Evolutionary conservation across 2,888 invertebrate genomes (phyloP).

Genomic region (Coelinius sp.): DNA sequence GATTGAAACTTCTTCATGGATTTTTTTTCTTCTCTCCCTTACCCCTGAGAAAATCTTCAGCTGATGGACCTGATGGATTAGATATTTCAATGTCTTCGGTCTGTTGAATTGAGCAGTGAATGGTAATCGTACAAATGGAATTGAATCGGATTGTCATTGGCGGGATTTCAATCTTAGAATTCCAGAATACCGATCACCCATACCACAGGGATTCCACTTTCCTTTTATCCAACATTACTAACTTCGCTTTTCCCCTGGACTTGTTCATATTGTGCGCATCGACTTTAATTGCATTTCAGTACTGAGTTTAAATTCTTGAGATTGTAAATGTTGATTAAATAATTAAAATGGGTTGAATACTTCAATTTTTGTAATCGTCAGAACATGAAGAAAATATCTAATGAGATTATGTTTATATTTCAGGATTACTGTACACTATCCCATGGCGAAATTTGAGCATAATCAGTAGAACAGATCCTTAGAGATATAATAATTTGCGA

Average conservation of each 20-base stretch:
- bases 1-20: background rate
- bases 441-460: no score
- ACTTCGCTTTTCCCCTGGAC: background rate
- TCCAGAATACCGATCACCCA: background rate
- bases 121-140: conserved; percentile 22
- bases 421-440: no score
- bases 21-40: background rate
- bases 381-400: no score
- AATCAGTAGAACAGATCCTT: no score
- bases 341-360: background rate
- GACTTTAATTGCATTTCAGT: background rate
- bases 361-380: no score
- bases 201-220: background rate
- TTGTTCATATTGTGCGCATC: background rate
- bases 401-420: no score
- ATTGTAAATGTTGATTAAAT: background rate
- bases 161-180: conserved; percentile 11
- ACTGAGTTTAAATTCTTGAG: background rate
- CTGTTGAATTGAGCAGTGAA: background rate
- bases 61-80: background rate
- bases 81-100: background rate
- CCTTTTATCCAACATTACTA: background rate
- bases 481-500: no score
- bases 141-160: conserved; percentile 1
- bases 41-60: background rate